Conservation (phyloP, 2,113 vertebrate species). For the Cercocebus atys region DNA sequence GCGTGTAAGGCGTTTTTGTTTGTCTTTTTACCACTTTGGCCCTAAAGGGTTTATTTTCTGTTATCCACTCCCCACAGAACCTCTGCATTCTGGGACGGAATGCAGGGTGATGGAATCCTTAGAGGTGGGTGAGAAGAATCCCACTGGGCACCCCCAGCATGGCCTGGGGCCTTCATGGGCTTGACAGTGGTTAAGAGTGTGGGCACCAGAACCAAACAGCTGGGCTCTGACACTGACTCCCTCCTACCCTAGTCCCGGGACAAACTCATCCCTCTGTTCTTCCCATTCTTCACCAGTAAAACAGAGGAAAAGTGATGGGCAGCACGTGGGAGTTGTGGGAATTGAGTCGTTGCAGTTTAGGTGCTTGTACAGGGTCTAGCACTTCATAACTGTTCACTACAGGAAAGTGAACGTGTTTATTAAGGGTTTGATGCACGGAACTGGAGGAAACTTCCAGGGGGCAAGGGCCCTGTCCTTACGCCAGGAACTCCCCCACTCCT, state of each 20-base stretch:
- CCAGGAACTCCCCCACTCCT: background rate
- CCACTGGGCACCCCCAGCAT: accelerated
- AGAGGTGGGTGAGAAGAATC: background rate
- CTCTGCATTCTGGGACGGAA: background rate
- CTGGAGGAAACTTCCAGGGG: background rate
- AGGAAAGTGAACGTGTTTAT: background rate
- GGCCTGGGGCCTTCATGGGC: background rate
- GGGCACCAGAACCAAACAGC: background rate
- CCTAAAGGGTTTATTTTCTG: background rate
- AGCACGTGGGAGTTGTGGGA: background rate
- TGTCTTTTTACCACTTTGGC: background rate
- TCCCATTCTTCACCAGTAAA: background rate
- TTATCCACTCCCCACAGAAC: background rate
- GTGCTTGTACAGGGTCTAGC: background rate
- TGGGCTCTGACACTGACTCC: background rate
- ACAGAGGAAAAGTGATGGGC: background rate
- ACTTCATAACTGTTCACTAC: background rate
- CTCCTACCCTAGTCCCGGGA: accelerated
- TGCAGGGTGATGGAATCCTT: background rate
- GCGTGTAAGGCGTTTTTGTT: background rate
- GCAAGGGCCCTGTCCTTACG: background rate
- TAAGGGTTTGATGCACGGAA: background rate
- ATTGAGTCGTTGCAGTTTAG: background rate
- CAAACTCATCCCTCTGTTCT: accelerated
- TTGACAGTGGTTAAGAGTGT: background rate